Conservation (phyloP, 2,888 invertebrate genomes). For the Microctonus aethiopoides region DNA sequence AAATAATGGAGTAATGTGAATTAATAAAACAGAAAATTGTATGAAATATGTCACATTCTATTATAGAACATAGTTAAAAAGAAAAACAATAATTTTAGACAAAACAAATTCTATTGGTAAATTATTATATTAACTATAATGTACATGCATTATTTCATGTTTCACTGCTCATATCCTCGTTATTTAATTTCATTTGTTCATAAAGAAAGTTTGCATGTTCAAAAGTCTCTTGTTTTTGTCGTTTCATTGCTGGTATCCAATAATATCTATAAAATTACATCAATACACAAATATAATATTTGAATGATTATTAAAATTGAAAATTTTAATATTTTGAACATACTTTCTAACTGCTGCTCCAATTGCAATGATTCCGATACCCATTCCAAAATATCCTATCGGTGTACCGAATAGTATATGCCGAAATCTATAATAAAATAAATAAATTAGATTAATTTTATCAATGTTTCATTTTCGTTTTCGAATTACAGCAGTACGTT, state of each 20-base stretch:
- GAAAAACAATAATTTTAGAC: background rate
- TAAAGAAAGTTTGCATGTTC: background rate
- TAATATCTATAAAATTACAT: background rate
- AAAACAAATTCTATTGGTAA: constrained; percentile 4
- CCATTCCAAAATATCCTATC: too few relatives aligned
- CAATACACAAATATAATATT: too few relatives aligned
- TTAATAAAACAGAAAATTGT: background rate
- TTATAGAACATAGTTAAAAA: background rate
- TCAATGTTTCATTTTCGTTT: background rate
- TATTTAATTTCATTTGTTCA: background rate
- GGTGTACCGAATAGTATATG: background rate
- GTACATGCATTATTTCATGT: background rate
- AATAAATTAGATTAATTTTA: background rate
- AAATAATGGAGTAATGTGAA: background rate
- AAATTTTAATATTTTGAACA: too few relatives aligned
- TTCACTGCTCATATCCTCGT: background rate
- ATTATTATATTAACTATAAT: background rate
- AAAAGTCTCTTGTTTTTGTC: background rate
- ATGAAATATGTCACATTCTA: background rate
- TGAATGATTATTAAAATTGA: too few relatives aligned
- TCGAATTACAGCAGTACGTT: background rate
- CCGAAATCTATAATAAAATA: background rate
- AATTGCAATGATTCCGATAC: too few relatives aligned
- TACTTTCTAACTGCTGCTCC: too few relatives aligned
- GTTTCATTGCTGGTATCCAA: background rate